A percentile compares a stretch with the other conserved stretches of the same genome.
Evolutionary conservation across 2,888 invertebrate species (phyloP).

Genomic region (Aleiodes leptofemur): DNA sequence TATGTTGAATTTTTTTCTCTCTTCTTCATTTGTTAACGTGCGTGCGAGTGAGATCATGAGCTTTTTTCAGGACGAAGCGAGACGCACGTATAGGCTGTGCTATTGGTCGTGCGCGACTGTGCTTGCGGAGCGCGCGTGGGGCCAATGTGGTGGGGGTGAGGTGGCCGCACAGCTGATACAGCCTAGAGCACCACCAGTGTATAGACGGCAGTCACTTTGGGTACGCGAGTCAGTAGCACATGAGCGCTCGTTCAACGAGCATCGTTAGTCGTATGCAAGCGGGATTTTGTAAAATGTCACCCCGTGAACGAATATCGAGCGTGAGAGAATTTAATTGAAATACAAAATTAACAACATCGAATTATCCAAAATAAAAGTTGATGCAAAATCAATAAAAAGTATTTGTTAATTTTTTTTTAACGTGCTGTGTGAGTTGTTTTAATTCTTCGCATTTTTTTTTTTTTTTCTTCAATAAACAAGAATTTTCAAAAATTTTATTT

Average conservation of each 20-base stretch:
- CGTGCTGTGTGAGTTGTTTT: slow-evolving; percentile 33
- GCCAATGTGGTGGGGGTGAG: slow-evolving; percentile 69
- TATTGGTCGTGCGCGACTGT: slow-evolving; percentile 48
- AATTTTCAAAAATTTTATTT: background rate
- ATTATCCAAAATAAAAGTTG: background rate
- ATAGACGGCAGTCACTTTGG: slow-evolving; percentile 77
- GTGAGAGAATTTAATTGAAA: slow-evolving; percentile 58
- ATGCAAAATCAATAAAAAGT: slow-evolving; percentile 14
- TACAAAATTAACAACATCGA: slow-evolving; percentile 25
- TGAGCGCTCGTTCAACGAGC: slow-evolving; percentile 75
- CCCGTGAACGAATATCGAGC: slow-evolving; percentile 66
- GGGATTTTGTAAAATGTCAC: slow-evolving; percentile 61
- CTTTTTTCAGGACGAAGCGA: slow-evolving; percentile 54
- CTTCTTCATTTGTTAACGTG: slow-evolving; percentile 7
- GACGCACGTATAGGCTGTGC: slow-evolving; percentile 32
- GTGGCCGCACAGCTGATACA: slow-evolving; percentile 79
- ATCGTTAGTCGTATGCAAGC: slow-evolving; percentile 60
- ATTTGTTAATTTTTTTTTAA: slow-evolving; percentile 35
- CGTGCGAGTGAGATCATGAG: slow-evolving; percentile 43
- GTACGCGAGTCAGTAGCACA: slow-evolving; percentile 72
- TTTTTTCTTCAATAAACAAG: background rate
- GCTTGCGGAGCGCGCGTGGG: slow-evolving; percentile 50
- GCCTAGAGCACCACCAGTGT: slow-evolving; percentile 69
- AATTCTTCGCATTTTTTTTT: slow-evolving; percentile 6
- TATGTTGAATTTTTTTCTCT: background rate